Percentiles rank a stretch among this genome's conserved stretches.
Evolutionary conservation across 2,113 vertebrate species (phyloP).

Genomic region (Shinisaurus crocodilurus): DNA sequence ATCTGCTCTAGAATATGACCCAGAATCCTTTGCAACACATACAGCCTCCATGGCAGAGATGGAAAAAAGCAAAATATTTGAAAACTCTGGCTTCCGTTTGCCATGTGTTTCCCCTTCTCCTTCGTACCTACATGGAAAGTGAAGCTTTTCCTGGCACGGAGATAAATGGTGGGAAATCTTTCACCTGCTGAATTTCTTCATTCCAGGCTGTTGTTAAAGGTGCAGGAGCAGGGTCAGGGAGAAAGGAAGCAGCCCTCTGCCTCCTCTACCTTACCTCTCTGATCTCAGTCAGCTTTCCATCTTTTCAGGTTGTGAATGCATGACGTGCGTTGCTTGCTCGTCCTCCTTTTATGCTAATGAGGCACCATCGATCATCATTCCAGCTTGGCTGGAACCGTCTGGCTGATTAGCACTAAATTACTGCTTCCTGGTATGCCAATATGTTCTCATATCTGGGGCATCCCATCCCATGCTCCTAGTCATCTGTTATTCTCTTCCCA

Average conservation of each 20-base stretch:
- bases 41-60: not conserved
- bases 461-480: not conserved
- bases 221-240: too few species aligned
- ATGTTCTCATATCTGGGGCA: slow-evolving; percentile 12
- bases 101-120: not conserved
- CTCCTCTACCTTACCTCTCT: too few species aligned
- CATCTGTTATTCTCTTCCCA: not conserved
- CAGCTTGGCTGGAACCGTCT: not conserved
- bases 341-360: not conserved
- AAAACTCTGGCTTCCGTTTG: not conserved
- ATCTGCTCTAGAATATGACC: too few species aligned
- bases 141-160: not conserved
- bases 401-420: slow-evolving; percentile 13
- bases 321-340: not conserved
- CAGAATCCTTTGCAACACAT: too few species aligned
- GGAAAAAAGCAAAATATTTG: too few species aligned
- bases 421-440: not conserved
- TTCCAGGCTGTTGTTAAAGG: not conserved
- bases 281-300: not conserved
- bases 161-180: not conserved
- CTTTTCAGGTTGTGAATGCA: not conserved
- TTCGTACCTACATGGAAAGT: not conserved
- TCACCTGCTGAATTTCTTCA: not conserved
- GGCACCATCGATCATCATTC: not conserved
- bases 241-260: not conserved